A percentile compares a stretch with the other conserved stretches of the same genome.
Conservation (phyloP, 2,888 invertebrate genomes). For the Lordiphosa andalusiaca region DNA sequence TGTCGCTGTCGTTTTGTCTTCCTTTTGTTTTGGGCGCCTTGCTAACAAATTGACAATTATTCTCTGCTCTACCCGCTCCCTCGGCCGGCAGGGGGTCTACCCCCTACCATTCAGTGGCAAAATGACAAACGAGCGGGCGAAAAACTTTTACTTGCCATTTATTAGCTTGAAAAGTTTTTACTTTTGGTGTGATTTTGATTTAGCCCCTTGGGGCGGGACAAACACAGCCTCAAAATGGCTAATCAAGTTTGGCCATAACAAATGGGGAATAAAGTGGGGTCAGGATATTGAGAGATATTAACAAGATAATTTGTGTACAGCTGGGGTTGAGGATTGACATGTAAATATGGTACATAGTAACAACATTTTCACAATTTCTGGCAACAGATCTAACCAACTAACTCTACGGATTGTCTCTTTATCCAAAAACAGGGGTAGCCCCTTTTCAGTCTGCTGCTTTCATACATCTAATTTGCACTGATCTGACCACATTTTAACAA, state of each 20-base stretch:
- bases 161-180: constrained; percentile 61
- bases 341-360: too few relatives aligned
- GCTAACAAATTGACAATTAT: constrained; percentile 67
- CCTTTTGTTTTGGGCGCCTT: constrained; percentile 10
- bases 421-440: too few relatives aligned
- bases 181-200: constrained; percentile 63
- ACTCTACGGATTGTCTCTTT: too few relatives aligned
- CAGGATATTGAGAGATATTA: too few relatives aligned
- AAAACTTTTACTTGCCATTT: constrained; percentile 63
- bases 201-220: constrained; percentile 44
- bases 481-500: constrained; percentile 6
- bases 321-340: too few relatives aligned
- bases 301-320: too few relatives aligned
- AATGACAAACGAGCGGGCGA: constrained; percentile 61
- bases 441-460: too few relatives aligned
- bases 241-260: constrained; percentile 8
- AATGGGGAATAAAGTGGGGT: not conserved
- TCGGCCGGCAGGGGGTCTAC: not conserved
- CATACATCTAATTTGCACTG: too few relatives aligned
- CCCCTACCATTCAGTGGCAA: constrained; percentile 16
- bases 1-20: constrained; percentile 3
- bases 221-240: constrained; percentile 19
- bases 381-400: too few relatives aligned
- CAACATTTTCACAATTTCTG: too few relatives aligned
- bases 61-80: constrained; percentile 32